These are phyloP conservation scores for Anarrhichthys ocellatus DNA, from an alignment of 2,113 vertebrate genomes.

Conservation along the genomic window DNA sequence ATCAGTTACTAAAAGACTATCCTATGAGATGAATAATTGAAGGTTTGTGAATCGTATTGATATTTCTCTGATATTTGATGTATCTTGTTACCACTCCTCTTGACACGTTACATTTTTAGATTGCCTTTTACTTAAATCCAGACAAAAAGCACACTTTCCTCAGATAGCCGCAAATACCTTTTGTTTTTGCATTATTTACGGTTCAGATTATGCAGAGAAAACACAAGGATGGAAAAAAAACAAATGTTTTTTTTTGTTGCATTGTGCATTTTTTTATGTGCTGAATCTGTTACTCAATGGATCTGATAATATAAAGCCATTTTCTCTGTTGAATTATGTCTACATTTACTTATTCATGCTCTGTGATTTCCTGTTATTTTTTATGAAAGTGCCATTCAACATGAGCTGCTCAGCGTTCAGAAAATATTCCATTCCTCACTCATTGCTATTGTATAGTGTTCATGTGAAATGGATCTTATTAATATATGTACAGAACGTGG, in stretches of 20 bases:
- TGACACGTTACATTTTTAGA: slow-evolving; percentile 73
- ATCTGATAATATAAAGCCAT: slow-evolving; percentile 79
- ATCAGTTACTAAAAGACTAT: slow-evolving; percentile 82
- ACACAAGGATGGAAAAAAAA: slow-evolving; percentile 68
- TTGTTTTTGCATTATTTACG: slow-evolving; percentile 65
- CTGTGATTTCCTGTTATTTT: slow-evolving; percentile 79
- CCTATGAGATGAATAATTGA: slow-evolving; percentile 82
- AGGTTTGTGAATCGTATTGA: slow-evolving; percentile 86
- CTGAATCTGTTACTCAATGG: slow-evolving; percentile 74
- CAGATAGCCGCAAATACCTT: slow-evolving; percentile 69
- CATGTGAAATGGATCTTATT: slow-evolving; percentile 88
- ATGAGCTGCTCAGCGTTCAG: slow-evolving; percentile 81
- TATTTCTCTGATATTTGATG: slow-evolving; percentile 87
- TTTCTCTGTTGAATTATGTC: slow-evolving; percentile 76
- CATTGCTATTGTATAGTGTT: slow-evolving; percentile 92
- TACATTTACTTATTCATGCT: slow-evolving; percentile 75
- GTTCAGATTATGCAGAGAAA: slow-evolving; percentile 68
- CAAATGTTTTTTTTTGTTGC: slow-evolving; percentile 68
- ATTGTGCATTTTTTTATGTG: slow-evolving; percentile 79
- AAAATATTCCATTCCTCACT: slow-evolving; percentile 88
- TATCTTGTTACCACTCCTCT: slow-evolving; percentile 84
- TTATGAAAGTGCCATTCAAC: slow-evolving; percentile 85
- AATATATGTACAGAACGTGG: slow-evolving; percentile 90
- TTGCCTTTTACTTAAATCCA: slow-evolving; percentile 74
- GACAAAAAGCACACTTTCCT: slow-evolving; percentile 75